A percentile compares a stretch with the other conserved stretches of the same genome.
Conservation (phyloP, 2,113 vertebrate genomes). For the Pholis gunnellus region DNA sequence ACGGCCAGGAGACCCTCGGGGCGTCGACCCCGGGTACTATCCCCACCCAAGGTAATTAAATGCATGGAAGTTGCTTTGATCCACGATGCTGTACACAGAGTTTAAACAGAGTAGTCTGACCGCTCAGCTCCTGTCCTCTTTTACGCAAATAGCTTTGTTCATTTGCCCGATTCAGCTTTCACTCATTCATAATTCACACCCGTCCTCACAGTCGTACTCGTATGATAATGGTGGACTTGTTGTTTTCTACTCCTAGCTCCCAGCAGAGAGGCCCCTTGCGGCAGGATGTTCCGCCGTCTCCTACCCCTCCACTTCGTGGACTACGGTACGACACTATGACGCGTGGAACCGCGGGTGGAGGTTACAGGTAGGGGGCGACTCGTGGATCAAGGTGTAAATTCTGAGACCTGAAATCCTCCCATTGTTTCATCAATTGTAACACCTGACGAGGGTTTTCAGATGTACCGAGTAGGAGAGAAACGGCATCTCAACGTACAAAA, state of each 20-base stretch:
- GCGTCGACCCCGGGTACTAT: slow-evolving; percentile 86
- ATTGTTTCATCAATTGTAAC: neutral
- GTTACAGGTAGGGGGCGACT: slow-evolving; percentile 80
- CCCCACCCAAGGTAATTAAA: slow-evolving; percentile 74
- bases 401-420: neutral
- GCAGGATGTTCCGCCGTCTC: slow-evolving; percentile 96
- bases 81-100: neutral
- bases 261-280: slow-evolving; percentile 92
- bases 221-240: neutral
- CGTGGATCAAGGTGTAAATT: slow-evolving; percentile 25
- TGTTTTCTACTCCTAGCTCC: slow-evolving; percentile 53
- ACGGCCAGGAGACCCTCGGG: slow-evolving; percentile 83
- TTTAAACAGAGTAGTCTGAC: neutral
- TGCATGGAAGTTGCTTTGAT: neutral
- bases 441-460: too few species aligned
- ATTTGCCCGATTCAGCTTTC: neutral
- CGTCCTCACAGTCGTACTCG: neutral
- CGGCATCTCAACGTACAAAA: too few species aligned
- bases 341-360: slow-evolving; percentile 73
- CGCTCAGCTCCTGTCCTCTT: too few species aligned
- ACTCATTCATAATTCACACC: too few species aligned
- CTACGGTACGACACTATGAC: slow-evolving; percentile 87
- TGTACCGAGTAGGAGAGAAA: too few species aligned
- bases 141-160: too few species aligned
- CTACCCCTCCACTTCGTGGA: slow-evolving; percentile 87